Conservation (phyloP, 2,888 invertebrate genomes). For the Toxonevra muliebris region DNA sequence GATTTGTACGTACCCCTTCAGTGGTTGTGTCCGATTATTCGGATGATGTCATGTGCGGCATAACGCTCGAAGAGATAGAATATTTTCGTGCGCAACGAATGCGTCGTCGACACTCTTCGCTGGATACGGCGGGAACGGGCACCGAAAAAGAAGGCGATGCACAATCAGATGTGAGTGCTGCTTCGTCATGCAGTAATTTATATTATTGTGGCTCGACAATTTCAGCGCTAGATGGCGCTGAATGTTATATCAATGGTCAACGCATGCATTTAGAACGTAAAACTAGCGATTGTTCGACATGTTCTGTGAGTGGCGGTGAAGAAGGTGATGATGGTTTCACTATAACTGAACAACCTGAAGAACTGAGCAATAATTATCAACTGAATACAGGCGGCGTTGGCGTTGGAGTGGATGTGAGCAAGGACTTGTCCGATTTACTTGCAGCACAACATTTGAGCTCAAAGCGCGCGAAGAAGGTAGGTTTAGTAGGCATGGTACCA, state of each 20-base stretch:
- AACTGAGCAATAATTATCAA: conserved; percentile 17
- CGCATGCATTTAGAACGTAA: conserved; percentile 72
- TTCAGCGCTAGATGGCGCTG: conserved; percentile 67
- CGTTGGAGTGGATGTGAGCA: conserved; percentile 12
- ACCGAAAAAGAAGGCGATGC: conserved; percentile 51
- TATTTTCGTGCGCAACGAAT: conserved; percentile 67
- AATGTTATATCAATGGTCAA: conserved; percentile 66
- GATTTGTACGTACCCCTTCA: conserved; percentile 82
- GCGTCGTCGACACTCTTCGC: conserved; percentile 58
- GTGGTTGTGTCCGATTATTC: conserved; percentile 90
- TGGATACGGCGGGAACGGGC: conserved; percentile 52
- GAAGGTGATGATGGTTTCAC: conserved; percentile 59
- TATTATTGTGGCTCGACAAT: conserved; percentile 70
- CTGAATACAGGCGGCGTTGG: no score
- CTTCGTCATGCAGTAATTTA: conserved; percentile 70
- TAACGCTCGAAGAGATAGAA: conserved; percentile 71
- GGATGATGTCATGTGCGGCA: conserved; percentile 72
- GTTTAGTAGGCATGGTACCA: conserved; percentile 31
- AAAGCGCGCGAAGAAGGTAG: conserved; percentile 49
- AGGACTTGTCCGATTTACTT: conserved; percentile 42
- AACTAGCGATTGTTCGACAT: conserved; percentile 78
- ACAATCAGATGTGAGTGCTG: conserved; percentile 68
- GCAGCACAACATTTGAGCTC: conserved; percentile 43
- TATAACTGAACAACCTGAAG: conserved; percentile 48
- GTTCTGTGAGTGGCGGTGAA: conserved; percentile 76